A percentile compares a stretch with the other conserved stretches of the same genome.
Conservation (phyloP, 1,140 invertebrate species). For the Rhizoglyphus robini region DNA sequence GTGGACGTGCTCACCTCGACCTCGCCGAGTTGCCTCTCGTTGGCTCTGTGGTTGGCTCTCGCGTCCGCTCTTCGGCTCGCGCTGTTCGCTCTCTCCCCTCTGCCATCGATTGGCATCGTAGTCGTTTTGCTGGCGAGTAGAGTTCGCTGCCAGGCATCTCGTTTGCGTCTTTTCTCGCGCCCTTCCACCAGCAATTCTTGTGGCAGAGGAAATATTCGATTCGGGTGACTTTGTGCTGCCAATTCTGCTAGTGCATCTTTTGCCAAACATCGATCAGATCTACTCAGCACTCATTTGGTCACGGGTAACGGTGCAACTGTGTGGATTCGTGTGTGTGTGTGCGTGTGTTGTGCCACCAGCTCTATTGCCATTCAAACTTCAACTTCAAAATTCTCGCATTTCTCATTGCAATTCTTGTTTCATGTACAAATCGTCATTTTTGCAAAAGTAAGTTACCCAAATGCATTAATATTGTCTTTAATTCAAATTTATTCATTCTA, state of each 20-base stretch:
- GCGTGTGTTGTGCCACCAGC: too few relatives aligned
- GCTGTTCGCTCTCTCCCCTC: neutral
- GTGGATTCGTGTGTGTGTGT: too few relatives aligned
- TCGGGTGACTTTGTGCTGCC: slow-evolving; percentile 6
- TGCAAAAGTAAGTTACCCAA: too few relatives aligned
- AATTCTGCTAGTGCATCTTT: neutral
- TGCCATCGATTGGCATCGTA: slow-evolving; percentile 1
- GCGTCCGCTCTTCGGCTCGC: neutral
- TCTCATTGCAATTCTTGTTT: too few relatives aligned
- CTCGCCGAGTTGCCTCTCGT: neutral
- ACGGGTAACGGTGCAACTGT: neutral
- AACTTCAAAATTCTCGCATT: too few relatives aligned
- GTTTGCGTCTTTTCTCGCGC: slow-evolving; percentile 1
- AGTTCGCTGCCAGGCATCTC: neutral
- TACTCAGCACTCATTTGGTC: neutral
- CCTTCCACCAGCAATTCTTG: neutral
- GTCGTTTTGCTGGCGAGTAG: neutral
- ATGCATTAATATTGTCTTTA: too few relatives aligned
- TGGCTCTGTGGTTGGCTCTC: neutral
- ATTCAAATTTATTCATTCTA: too few relatives aligned
- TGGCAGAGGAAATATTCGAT: slow-evolving; percentile 2
- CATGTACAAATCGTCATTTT: too few relatives aligned
- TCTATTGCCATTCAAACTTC: too few relatives aligned
- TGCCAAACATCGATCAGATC: neutral
- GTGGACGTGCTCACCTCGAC: neutral